Evolutionary conservation across 2,797 vertebrate genomes (phyloP), one percentile per base, ranked within the genome.

Genomic region (Sorex maritimensis): DNA sequence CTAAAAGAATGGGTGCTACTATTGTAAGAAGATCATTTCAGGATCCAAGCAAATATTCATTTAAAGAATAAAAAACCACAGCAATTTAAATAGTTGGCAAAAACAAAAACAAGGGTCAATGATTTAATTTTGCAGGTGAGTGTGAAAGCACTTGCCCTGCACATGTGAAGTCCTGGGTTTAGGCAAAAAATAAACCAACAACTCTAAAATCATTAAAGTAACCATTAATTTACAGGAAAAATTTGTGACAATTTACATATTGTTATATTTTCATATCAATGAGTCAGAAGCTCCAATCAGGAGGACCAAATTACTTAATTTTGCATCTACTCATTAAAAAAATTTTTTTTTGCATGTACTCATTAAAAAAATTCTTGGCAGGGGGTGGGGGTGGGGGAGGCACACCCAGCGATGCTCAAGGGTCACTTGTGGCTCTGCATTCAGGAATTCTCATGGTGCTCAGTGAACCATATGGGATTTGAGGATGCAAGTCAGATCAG

Each of bases 201-300:
- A 65, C 21, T 65, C 61, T 21, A 65, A 65, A 65, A 65, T 9
- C 21, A 65, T 23, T 46, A 28, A 91, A 77, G 34, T 72, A 65
- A 65, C 21, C 23, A 69, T 93, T 92, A 90, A 46, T 81, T 93
- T 79, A 63, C 8, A 92, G 52, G 26, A 83, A 94, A 78, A 46
- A 78, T 23, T 73, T 86, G n/a, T 0, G 78, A 55, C 67, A 78
- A 84, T 79, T 92, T 90, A 49, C 78, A 41, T 72, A 49, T 83
- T 77, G 11, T 14, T 68, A 44, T 44, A 44, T 8, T 68, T 91
- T 96, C 26, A 85, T 82, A 90, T 58, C 9, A 17, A 81, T n/a
- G 23, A 88, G 78, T 90, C 61, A 90, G 72, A 95, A 61, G 30
- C 17, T 88, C 63, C 12, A 93, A 79, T 75, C 23, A 90, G 73